A percentile compares a stretch with the other conserved stretches of the same genome.
Evolutionary conservation across 2,113 vertebrate genomes (phyloP).

Genomic region (Halcyon malimbica): DNA sequence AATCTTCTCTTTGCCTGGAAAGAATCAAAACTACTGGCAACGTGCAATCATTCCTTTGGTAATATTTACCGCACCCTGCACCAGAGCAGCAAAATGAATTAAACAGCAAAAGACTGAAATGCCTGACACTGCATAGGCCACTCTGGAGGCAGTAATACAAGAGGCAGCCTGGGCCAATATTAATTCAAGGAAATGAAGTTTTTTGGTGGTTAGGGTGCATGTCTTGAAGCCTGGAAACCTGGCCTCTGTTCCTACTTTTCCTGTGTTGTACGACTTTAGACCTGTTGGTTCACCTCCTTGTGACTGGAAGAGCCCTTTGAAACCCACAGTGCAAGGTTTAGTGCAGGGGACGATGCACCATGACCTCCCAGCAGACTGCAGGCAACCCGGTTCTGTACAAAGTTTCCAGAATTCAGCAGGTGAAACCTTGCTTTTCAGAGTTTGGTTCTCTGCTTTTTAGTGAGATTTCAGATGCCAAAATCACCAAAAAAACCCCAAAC

Average conservation of each 20-base stretch:
- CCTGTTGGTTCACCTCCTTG: background rate
- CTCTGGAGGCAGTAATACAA: background rate
- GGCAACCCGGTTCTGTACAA: background rate
- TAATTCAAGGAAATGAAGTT: slow-evolving; percentile 45
- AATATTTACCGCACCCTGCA: slow-evolving; percentile 12
- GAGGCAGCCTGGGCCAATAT: background rate
- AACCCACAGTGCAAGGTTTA: background rate
- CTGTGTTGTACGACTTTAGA: background rate
- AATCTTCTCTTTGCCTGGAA: slow-evolving; percentile 41
- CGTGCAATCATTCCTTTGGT: slow-evolving; percentile 13
- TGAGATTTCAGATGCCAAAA: background rate
- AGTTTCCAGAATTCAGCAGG: background rate
- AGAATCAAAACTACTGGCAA: slow-evolving; percentile 49
- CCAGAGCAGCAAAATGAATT: slow-evolving; percentile 40
- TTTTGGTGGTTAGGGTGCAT: background rate
- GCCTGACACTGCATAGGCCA: slow-evolving; percentile 9
- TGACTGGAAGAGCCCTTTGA: background rate
- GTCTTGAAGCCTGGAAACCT: background rate
- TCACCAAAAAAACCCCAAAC: background rate
- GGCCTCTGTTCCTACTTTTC: background rate
- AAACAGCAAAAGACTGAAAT: slow-evolving; percentile 37
- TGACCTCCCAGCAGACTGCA: background rate
- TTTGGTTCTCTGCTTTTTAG: background rate
- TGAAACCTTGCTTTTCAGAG: background rate
- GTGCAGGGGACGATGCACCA: background rate